Percentiles rank a stretch among this genome's conserved stretches.
phyloP scores from a whole-genome alignment of 2,113 vertebrate species.

The Saccopteryx bilineata region DNA sequence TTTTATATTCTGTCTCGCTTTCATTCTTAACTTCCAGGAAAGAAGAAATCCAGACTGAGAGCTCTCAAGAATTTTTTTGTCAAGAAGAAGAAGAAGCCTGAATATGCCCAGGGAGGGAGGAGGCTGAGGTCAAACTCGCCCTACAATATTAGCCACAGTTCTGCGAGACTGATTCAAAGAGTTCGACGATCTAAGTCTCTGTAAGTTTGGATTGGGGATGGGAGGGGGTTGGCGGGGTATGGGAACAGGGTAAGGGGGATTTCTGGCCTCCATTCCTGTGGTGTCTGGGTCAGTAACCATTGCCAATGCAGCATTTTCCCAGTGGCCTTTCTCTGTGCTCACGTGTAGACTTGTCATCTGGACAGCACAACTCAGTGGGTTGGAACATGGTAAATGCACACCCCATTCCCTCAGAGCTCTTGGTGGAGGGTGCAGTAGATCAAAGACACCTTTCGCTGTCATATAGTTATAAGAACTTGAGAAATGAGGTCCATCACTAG shows the following conservation, averaged over 20 bases:
- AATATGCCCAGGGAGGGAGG: constrained; percentile 75
- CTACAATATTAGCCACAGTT: constrained; percentile 88
- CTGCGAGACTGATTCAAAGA: constrained; percentile 79
- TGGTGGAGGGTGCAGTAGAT: background rate
- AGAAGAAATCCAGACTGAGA: constrained; percentile 97
- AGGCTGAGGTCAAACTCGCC: constrained; percentile 90
- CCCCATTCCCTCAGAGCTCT: background rate
- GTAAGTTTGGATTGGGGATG: constrained; percentile 85
- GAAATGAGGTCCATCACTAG: background rate
- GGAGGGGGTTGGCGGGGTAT: background rate
- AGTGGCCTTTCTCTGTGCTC: background rate
- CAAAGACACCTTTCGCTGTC: background rate
- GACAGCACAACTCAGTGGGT: background rate
- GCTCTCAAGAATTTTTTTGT: constrained; percentile 94
- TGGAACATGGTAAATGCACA: background rate
- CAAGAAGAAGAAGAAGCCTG: constrained; percentile 93
- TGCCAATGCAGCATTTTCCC: background rate
- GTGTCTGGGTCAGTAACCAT: background rate
- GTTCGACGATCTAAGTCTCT: constrained; percentile 83
- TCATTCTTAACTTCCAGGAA: constrained; percentile 88
- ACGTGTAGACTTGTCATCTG: background rate
- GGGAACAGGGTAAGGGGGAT: background rate
- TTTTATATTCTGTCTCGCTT: background rate
- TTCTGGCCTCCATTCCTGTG: background rate
- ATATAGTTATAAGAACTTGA: background rate